Evolutionary conservation across 2,888 invertebrate species (phyloP).

Genomic region (Xestobium rufovillosum): DNA sequence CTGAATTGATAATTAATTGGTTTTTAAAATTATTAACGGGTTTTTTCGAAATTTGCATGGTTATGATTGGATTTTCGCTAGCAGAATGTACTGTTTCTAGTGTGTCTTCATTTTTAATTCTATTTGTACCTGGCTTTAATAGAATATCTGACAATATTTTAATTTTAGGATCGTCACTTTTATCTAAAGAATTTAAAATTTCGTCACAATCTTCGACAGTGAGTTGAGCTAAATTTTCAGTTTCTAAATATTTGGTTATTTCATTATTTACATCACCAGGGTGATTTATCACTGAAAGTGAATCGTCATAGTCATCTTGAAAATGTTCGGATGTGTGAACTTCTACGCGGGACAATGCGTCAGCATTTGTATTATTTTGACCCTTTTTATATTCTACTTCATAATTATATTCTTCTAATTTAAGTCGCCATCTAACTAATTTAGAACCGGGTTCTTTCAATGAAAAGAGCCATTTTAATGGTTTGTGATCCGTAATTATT

Average conservation of each 20-base stretch:
- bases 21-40: too few relatives aligned
- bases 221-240: too few relatives aligned
- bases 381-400: constrained; percentile 23
- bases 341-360: too few relatives aligned
- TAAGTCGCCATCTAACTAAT: too few relatives aligned
- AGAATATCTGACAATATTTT: background rate
- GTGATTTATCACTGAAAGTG: background rate
- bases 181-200: background rate
- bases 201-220: constrained; percentile 1
- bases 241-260: too few relatives aligned
- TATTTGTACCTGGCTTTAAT: background rate
- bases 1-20: too few relatives aligned
- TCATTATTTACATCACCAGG: too few relatives aligned
- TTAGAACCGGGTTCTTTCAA: too few relatives aligned
- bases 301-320: background rate
- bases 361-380: constrained; percentile 16
- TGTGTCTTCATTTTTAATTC: background rate
- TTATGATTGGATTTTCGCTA: background rate
- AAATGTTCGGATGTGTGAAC: too few relatives aligned
- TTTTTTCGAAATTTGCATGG: too few relatives aligned
- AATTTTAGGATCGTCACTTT: background rate
- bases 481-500: too few relatives aligned
- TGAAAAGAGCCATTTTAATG: too few relatives aligned
- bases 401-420: constrained; percentile 28
- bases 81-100: background rate